phyloP scores from a whole-genome alignment of 2,797 vertebrate genomes.

The Malurus splendens region DNA sequence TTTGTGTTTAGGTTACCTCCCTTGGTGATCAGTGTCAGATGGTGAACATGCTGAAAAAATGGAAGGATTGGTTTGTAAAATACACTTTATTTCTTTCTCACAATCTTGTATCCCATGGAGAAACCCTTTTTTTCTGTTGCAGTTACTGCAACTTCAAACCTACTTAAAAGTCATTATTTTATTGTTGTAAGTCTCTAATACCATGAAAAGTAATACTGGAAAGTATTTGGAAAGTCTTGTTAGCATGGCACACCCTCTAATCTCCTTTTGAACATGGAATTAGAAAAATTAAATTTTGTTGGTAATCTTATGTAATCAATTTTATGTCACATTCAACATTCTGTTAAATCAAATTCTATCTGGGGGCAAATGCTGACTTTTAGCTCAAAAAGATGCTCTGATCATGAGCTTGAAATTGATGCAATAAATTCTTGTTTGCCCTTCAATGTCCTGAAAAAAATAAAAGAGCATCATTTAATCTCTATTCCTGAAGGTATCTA shows the following conservation, averaged over 20 bases:
- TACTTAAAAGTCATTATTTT: neutral
- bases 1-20: neutral
- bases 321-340: neutral
- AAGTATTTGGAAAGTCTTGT: neutral
- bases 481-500: neutral
- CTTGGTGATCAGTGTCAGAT: neutral
- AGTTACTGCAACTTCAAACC: neutral
- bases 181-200: neutral
- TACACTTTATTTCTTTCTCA: neutral
- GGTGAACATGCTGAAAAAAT: neutral
- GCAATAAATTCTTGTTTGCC: neutral
- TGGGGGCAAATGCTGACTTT: neutral
- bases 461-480: neutral
- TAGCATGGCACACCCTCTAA: neutral
- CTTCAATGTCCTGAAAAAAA: neutral
- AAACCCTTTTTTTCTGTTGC: neutral
- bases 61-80: neutral
- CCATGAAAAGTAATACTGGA: neutral
- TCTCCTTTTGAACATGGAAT: neutral
- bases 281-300: neutral
- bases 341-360: constrained; percentile 13
- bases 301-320: neutral
- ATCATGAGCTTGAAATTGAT: neutral
- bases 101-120: neutral
- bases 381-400: neutral